These are phyloP conservation scores for Eustalomyia histrio DNA, from an alignment of 2,888 invertebrate species.

Conservation along the genomic window DNA sequence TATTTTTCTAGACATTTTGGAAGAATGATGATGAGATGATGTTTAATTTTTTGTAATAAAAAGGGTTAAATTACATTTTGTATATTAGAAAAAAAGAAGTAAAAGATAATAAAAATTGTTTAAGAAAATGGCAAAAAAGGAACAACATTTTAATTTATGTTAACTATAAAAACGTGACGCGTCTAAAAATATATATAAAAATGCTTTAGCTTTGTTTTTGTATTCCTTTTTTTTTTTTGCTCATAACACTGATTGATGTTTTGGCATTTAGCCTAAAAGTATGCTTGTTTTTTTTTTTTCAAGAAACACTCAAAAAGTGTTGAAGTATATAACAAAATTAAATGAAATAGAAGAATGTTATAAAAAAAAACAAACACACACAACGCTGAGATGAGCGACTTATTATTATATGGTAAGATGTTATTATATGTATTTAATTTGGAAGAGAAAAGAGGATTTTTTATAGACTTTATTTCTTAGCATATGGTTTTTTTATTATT, in stretches of 20 bases:
- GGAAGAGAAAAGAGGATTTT: not conserved
- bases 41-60: not conserved
- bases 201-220: not conserved
- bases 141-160: conserved; percentile 13
- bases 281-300: not conserved
- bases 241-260: conserved; percentile 35
- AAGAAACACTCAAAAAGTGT: conserved; percentile 1
- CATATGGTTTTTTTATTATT: conserved; percentile 10
- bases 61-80: not conserved
- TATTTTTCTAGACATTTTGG: not conserved
- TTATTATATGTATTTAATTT: not conserved
- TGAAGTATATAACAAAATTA: conserved; percentile 8
- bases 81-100: not conserved
- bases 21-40: no score
- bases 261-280: conserved; percentile 47
- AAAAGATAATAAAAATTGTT: not conserved
- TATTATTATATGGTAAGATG: not conserved
- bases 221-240: not conserved
- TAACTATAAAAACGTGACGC: conserved; percentile 45
- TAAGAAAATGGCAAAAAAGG: not conserved
- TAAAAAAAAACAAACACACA: no score
- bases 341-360: not conserved
- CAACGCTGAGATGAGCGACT: no score
- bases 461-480: conserved; percentile 9
- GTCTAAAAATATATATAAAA: conserved; percentile 9